Evolutionary conservation across 2,888 invertebrate genomes (phyloP).

Genomic region (Cosmia trapezina): DNA sequence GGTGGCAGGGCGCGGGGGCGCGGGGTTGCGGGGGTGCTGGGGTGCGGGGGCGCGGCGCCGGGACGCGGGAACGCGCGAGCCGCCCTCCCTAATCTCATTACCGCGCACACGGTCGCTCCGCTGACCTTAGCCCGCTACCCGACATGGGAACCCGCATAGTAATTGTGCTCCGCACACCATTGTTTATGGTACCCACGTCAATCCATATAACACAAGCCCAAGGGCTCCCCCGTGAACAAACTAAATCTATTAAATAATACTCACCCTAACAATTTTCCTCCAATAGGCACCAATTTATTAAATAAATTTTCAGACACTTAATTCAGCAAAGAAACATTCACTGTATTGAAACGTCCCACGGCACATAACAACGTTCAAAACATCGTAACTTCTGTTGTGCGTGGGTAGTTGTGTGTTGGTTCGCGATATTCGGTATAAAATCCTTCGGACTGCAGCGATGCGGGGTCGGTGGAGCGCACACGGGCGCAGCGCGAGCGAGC

Average conservation of each 20-base stretch:
- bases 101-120: conserved; percentile 76
- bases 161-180: conserved; percentile 56
- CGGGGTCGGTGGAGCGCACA: conserved; percentile 74
- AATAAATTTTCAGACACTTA: conserved; percentile 64
- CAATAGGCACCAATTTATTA: conserved; percentile 50
- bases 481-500: conserved; percentile 83
- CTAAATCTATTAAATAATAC: conserved; percentile 43
- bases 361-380: conserved; percentile 77
- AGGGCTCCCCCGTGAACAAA: conserved; percentile 16
- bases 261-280: conserved; percentile 59
- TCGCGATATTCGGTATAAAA: conserved; percentile 74
- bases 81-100: conserved; percentile 82
- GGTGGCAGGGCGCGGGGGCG: conserved; percentile 17
- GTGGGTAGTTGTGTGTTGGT: conserved; percentile 63
- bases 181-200: conserved; percentile 54
- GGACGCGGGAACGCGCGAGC: conserved; percentile 66
- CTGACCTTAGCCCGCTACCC: conserved; percentile 79
- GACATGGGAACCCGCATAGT: conserved; percentile 72
- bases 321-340: conserved; percentile 71
- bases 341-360: conserved; percentile 71
- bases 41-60: conserved; percentile 56
- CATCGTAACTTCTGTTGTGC: conserved; percentile 75
- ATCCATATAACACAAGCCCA: conserved; percentile 18
- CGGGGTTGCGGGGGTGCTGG: conserved; percentile 25
- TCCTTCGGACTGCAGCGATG: conserved; percentile 72